Evolutionary conservation across 1,140 invertebrate genomes (phyloP).

Genomic region (Arctopsyche grandis): DNA sequence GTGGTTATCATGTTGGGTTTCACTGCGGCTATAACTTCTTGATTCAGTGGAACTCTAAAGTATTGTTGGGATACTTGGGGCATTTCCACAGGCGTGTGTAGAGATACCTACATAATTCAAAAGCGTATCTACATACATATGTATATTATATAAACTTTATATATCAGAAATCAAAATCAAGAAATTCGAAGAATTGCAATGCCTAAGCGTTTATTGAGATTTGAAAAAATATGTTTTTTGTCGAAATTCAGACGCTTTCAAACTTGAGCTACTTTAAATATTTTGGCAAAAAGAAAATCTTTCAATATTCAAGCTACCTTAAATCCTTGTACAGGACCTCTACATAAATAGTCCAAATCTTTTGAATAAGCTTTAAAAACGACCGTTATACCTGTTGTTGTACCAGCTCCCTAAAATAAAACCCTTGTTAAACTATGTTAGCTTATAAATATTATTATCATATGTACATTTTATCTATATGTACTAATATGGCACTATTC

Average conservation of each 20-base stretch:
- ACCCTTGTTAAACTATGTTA: not conserved
- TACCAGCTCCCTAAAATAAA: conserved; percentile 65
- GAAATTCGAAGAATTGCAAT: too few relatives aligned
- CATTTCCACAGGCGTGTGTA: conserved; percentile 71
- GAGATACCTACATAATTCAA: conserved; percentile 68
- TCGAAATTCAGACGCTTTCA: too few relatives aligned
- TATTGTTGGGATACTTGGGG: conserved; percentile 70
- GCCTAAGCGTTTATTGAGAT: too few relatives aligned
- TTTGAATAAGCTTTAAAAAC: conserved; percentile 58
- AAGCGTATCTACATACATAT: not conserved
- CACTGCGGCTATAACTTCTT: conserved; percentile 69
- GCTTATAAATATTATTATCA: conserved; percentile 26
- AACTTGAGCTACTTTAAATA: too few relatives aligned
- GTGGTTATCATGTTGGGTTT: conserved; percentile 74
- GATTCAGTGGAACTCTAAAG: conserved; percentile 68
- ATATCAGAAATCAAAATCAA: too few relatives aligned
- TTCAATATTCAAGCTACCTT: conserved; percentile 57
- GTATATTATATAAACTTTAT: too few relatives aligned
- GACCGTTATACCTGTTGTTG: conserved; percentile 60
- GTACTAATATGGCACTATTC: too few relatives aligned
- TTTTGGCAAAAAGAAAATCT: too few relatives aligned
- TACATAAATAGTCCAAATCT: conserved; percentile 63
- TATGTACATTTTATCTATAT: too few relatives aligned
- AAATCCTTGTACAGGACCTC: conserved; percentile 64
- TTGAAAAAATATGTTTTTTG: too few relatives aligned